Percentiles rank a stretch among this genome's conserved stretches.
Conservation (phyloP, 30 jellyfish, hydroid and myxozoan genomes). For the Cassiopea andromeda region DNA sequence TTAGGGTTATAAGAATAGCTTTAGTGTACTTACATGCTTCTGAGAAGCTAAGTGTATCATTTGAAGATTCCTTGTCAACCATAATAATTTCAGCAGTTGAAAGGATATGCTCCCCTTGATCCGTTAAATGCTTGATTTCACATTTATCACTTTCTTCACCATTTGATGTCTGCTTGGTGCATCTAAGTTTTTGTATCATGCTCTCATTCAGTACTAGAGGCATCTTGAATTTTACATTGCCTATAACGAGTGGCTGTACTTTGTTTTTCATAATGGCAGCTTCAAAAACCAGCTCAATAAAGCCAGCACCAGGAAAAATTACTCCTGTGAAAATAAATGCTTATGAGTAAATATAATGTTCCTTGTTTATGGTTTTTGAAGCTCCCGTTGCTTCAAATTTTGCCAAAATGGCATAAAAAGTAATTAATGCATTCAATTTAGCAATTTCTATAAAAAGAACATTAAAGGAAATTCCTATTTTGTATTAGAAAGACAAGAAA, state of each 20-base stretch:
- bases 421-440: too few relatives aligned
- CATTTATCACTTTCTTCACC: background rate
- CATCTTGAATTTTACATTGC: background rate
- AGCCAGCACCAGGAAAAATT: slow-evolving; percentile 13
- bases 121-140: background rate
- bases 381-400: too few relatives aligned
- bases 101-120: background rate
- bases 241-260: background rate
- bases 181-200: background rate
- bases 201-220: background rate
- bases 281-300: slow-evolving; percentile 6
- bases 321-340: background rate
- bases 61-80: background rate
- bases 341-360: too few relatives aligned
- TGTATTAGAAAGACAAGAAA: too few relatives aligned
- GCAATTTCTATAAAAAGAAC: too few relatives aligned
- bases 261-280: slow-evolving; percentile 10
- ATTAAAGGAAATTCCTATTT: too few relatives aligned
- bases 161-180: background rate
- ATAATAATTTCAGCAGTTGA: background rate
- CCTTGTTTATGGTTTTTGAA: too few relatives aligned
- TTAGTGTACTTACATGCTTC: slow-evolving; percentile 6
- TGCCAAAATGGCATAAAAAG: too few relatives aligned
- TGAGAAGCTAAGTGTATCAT: background rate
- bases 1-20: too few relatives aligned